These are phyloP conservation scores for Momotus momota DNA, from an alignment of 2,797 vertebrate genomes.

Conservation along the genomic window DNA sequence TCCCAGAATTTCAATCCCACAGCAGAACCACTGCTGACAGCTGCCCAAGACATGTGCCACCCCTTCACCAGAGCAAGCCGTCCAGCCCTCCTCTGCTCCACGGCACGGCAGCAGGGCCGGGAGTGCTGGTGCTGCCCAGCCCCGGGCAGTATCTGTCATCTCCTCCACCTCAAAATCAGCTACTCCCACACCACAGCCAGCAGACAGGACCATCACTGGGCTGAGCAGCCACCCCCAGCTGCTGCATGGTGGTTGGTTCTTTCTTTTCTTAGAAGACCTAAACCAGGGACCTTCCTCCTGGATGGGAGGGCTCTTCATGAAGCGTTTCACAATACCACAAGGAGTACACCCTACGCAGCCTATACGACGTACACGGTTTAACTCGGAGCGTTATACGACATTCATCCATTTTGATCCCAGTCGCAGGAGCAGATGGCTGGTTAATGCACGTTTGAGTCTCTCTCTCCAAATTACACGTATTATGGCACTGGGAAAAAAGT, in stretches of 20 bases:
- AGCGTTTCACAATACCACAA: background rate
- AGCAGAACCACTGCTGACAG: background rate
- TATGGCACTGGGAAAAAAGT: background rate
- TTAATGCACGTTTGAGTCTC: constrained; percentile 3
- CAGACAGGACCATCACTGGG: background rate
- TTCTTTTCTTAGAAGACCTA: background rate
- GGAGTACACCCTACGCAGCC: background rate
- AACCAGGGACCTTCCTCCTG: background rate
- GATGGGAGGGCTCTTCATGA: background rate
- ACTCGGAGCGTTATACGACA: background rate
- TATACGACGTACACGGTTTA: accelerated
- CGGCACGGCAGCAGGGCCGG: background rate
- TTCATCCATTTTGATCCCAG: background rate
- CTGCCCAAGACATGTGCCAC: background rate
- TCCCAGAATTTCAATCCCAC: background rate
- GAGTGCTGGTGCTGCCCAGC: background rate
- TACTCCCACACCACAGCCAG: background rate
- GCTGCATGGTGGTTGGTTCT: accelerated
- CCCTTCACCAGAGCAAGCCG: accelerated
- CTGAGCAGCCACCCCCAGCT: background rate
- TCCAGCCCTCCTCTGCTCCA: background rate
- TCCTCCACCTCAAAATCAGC: background rate
- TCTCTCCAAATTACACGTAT: background rate
- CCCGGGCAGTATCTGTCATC: background rate
- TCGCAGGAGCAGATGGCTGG: constrained; percentile 37